These are phyloP conservation scores for Meloidogyne hapla DNA, from an alignment of 1,140 invertebrate species.

Conservation along the genomic window DNA sequence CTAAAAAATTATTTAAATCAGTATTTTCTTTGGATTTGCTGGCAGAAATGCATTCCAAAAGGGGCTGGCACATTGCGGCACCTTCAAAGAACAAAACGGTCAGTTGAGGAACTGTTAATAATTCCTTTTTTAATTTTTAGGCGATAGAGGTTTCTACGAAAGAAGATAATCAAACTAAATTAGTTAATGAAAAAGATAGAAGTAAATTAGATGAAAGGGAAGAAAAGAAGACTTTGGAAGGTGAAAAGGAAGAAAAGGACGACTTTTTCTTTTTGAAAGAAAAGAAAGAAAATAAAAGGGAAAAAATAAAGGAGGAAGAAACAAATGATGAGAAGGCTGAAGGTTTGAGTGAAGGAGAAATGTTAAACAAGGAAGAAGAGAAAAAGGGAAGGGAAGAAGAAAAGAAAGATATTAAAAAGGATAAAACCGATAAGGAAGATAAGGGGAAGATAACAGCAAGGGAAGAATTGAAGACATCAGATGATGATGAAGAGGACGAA, in stretches of 20 bases:
- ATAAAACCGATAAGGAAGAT: background rate
- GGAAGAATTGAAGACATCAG: background rate
- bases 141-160: background rate
- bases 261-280: conserved; percentile 4
- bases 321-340: background rate
- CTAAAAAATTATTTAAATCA: background rate
- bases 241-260: background rate
- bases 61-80: background rate
- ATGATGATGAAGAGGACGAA: background rate
- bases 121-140: background rate
- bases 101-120: background rate
- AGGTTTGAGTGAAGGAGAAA: background rate
- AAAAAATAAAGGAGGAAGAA: background rate
- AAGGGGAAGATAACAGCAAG: background rate
- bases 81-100: background rate
- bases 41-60: background rate
- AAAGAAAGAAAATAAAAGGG: background rate
- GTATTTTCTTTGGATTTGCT: background rate
- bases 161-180: background rate
- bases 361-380: background rate
- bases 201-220: background rate
- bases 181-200: no score
- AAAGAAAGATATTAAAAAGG: background rate
- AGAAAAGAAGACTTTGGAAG: background rate
- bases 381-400: background rate